Evolutionary conservation across 2,113 vertebrate species (phyloP).

Genomic region (Toxotes chatareus): DNA sequence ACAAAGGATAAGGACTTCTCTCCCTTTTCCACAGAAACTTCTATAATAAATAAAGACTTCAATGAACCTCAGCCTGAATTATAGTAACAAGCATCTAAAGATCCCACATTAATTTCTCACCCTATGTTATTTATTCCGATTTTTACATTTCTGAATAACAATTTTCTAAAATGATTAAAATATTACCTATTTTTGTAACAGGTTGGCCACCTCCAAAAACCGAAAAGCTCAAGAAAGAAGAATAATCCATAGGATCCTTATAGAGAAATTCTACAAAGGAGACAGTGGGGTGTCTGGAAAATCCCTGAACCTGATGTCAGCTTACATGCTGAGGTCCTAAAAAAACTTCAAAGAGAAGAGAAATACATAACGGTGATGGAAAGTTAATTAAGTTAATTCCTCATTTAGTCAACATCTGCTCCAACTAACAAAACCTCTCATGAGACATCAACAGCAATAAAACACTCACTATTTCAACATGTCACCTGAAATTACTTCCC

Average conservation of each 20-base stretch:
- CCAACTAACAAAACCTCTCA: slow-evolving; percentile 2
- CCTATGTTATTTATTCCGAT: not conserved
- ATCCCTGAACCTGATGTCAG: slow-evolving; percentile 11
- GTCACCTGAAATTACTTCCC: not conserved
- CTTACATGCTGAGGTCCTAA: slow-evolving; percentile 7
- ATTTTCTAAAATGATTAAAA: not conserved
- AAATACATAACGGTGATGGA: not conserved
- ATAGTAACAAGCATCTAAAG: not conserved
- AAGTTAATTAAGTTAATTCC: slow-evolving; percentile 9
- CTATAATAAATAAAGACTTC: not conserved
- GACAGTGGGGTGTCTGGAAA: slow-evolving; percentile 4
- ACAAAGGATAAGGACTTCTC: not conserved
- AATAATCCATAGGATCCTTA: not conserved
- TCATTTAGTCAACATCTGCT: slow-evolving; percentile 11
- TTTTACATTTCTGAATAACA: not conserved
- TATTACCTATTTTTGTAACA: not conserved
- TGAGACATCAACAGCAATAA: slow-evolving; percentile 8
- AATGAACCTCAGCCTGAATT: not conserved
- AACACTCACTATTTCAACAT: not conserved
- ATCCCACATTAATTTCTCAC: not conserved
- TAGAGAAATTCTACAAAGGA: not conserved
- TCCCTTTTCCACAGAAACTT: not conserved
- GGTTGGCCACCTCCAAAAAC: not conserved
- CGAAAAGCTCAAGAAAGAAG: not conserved
- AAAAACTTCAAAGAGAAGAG: slow-evolving; percentile 24